phyloP scores from a whole-genome alignment of 2,888 invertebrate species.

The Pandemis cinnamomeana region DNA sequence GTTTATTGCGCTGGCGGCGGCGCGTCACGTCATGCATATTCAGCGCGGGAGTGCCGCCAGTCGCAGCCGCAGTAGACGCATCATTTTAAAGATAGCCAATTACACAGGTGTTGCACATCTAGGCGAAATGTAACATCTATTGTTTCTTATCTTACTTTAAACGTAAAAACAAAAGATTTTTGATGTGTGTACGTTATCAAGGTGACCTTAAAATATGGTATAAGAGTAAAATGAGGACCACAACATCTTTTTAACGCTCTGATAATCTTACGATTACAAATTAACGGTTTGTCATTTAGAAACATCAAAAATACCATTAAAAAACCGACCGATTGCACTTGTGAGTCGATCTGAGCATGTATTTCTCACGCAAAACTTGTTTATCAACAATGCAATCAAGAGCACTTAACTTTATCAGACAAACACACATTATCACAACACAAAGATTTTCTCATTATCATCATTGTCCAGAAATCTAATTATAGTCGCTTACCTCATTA shows the following conservation, averaged over 20 bases:
- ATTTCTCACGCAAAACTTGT: conserved; percentile 27
- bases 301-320: neutral
- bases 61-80: conserved; percentile 52
- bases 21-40: conserved; percentile 57
- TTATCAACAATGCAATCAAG: conserved; percentile 29
- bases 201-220: conserved; percentile 4
- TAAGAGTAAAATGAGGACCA: conserved; percentile 20
- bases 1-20: neutral
- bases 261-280: conserved; percentile 11
- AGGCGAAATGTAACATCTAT: conserved; percentile 63
- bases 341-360: neutral
- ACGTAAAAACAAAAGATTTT: conserved; percentile 27
- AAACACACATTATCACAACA: conserved; percentile 62
- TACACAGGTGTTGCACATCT: conserved; percentile 68
- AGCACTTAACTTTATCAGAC: conserved; percentile 55
- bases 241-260: conserved; percentile 20
- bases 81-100: conserved; percentile 56
- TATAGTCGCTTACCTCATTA: conserved; percentile 32
- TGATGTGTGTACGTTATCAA: conserved; percentile 25
- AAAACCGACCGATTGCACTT: neutral
- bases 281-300: conserved; percentile 16
- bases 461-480: conserved; percentile 32
- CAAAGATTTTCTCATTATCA: conserved; percentile 57
- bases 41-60: conserved; percentile 51
- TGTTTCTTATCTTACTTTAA: conserved; percentile 46